phyloP scores from a whole-genome alignment of 2,888 invertebrate species.

The Drosophila formosana region DNA sequence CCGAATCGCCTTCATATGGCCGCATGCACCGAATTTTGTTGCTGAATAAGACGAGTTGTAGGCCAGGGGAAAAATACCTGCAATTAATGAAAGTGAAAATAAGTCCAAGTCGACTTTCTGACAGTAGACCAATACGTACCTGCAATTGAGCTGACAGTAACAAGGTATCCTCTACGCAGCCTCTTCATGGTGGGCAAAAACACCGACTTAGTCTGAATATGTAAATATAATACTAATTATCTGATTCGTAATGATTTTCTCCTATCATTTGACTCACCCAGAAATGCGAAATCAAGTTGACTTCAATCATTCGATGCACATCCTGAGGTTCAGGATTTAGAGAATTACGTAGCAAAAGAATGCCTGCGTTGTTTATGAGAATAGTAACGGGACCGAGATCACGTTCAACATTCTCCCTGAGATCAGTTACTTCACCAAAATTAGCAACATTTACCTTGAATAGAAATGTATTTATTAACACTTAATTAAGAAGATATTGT shows the following conservation, averaged over 20 bases:
- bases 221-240: no score
- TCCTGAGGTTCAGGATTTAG: slow-evolving; percentile 72
- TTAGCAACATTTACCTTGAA: slow-evolving; percentile 75
- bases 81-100: not conserved
- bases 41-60: slow-evolving; percentile 75
- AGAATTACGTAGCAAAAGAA: slow-evolving; percentile 65
- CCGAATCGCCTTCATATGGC: slow-evolving; percentile 78
- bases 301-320: slow-evolving; percentile 83
- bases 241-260: not conserved
- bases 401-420: slow-evolving; percentile 63
- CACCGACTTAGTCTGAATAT: slow-evolving; percentile 77
- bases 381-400: slow-evolving; percentile 84
- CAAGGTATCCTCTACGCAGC: slow-evolving; percentile 81
- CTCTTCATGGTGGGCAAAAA: slow-evolving; percentile 84
- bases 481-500: not conserved
- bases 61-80: slow-evolving; percentile 53
- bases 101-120: not conserved
- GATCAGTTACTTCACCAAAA: slow-evolving; percentile 58
- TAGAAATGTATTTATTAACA: not conserved
- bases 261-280: slow-evolving; percentile 77
- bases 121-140: slow-evolving; percentile 49
- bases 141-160: slow-evolving; percentile 82
- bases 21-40: slow-evolving; percentile 83
- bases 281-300: slow-evolving; percentile 84
- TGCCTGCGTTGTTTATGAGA: slow-evolving; percentile 85